Conservation (phyloP, 2,113 vertebrate genomes). For the Ageneiosus marmoratus region DNA sequence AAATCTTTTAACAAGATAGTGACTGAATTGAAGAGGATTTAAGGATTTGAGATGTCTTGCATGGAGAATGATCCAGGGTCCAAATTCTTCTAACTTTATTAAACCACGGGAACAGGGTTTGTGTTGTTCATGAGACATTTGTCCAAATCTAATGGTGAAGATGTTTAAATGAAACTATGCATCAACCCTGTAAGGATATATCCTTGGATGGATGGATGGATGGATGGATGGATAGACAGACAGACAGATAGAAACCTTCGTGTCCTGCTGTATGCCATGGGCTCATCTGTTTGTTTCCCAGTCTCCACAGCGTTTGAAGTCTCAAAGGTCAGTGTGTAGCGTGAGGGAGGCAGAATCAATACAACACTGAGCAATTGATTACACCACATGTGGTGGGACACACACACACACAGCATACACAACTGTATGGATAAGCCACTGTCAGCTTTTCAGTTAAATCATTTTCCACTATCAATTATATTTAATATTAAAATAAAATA, state of each 20-base stretch:
- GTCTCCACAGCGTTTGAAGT: conserved; percentile 20
- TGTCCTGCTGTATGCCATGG: neutral
- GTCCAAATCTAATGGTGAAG: neutral
- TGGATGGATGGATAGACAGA: neutral
- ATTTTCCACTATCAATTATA: neutral
- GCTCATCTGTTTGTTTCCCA: neutral
- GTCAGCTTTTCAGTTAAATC: neutral
- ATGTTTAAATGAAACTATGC: neutral
- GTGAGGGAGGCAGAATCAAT: conserved; percentile 21
- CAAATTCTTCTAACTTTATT: neutral
- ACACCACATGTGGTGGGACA: conserved; percentile 2
- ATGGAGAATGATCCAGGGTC: neutral
- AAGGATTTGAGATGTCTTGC: neutral
- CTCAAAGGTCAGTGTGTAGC: conserved; percentile 33
- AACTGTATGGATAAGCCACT: conserved; percentile 2
- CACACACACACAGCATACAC: neutral
- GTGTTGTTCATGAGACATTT: neutral
- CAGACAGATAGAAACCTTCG: neutral
- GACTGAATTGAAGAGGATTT: neutral
- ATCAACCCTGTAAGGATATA: neutral
- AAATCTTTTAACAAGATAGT: neutral
- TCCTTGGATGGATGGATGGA: neutral
- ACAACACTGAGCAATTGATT: conserved; percentile 35
- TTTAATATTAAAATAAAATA: neutral
- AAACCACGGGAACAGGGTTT: neutral